Evolutionary conservation across 2,888 invertebrate genomes (phyloP).

Genomic region (Cosmorhoe ocellata): DNA sequence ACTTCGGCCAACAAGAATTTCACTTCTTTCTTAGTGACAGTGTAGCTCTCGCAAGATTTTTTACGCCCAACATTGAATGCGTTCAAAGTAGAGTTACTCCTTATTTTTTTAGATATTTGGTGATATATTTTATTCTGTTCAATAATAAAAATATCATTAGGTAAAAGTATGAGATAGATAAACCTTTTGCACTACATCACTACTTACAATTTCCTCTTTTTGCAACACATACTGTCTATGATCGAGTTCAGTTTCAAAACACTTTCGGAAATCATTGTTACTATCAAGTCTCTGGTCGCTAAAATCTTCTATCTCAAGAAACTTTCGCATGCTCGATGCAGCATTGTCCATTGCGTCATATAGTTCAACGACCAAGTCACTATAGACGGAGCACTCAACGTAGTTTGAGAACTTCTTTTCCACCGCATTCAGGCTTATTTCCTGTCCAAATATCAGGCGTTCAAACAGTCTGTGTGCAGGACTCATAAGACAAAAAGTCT

Average conservation of each 20-base stretch:
- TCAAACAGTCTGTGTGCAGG: too few species aligned
- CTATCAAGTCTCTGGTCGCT: constrained; percentile 22
- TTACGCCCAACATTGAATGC: constrained; percentile 25
- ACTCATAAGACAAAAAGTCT: too few species aligned
- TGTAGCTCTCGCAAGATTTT: constrained; percentile 21
- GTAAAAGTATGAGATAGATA: too few species aligned
- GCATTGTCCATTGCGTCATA: constrained; percentile 47
- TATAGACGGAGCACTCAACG: constrained; percentile 38
- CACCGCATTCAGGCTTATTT: constrained; percentile 39
- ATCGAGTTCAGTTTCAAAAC: constrained; percentile 57
- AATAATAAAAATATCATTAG: not conserved
- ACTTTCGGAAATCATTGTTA: constrained; percentile 31
- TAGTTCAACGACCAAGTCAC: constrained; percentile 46
- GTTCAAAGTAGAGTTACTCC: constrained; percentile 33
- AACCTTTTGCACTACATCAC: too few species aligned
- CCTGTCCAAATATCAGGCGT: constrained; percentile 37
- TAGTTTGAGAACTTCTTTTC: constrained; percentile 44
- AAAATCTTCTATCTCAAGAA: constrained; percentile 48
- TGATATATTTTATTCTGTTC: constrained; percentile 53
- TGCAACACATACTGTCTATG: constrained; percentile 54
- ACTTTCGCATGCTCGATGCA: constrained; percentile 49
- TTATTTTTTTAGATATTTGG: constrained; percentile 39
- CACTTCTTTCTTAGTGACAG: constrained; percentile 44
- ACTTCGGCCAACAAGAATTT: constrained; percentile 51
- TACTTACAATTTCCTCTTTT: constrained; percentile 61